These are phyloP conservation scores for Dysdera silvatica DNA, from an alignment of 1,140 invertebrate species.

Conservation along the genomic window DNA sequence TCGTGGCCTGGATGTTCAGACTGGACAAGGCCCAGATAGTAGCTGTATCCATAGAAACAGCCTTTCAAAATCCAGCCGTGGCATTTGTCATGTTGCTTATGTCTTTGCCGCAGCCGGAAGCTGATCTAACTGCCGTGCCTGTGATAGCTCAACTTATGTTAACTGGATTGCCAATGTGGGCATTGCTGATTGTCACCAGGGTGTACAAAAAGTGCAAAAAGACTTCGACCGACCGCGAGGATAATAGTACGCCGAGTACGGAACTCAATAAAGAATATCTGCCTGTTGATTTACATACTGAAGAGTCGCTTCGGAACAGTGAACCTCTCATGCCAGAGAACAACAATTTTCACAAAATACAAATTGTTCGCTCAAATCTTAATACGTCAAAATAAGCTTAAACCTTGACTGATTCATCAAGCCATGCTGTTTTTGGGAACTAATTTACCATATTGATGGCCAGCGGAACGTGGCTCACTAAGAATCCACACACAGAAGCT, in stretches of 20 bases:
- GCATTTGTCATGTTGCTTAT: slow-evolving; percentile 46
- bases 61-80: slow-evolving; percentile 48
- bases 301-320: not conserved
- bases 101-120: slow-evolving; percentile 46
- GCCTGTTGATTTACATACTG: not conserved
- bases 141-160: slow-evolving; percentile 39
- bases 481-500: too few relatives aligned
- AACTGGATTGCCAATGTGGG: slow-evolving; percentile 35
- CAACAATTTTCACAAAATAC: not conserved
- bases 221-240: too few relatives aligned
- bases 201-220: not conserved
- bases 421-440: too few relatives aligned
- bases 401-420: too few relatives aligned
- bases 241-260: too few relatives aligned
- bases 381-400: too few relatives aligned
- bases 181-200: slow-evolving; percentile 13
- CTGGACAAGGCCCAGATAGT: slow-evolving; percentile 39
- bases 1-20: slow-evolving; percentile 25
- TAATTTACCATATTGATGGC: too few relatives aligned
- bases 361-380: too few relatives aligned
- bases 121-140: slow-evolving; percentile 44
- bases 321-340: not conserved
- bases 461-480: too few relatives aligned
- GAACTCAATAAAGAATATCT: too few relatives aligned
- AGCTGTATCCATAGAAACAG: slow-evolving; percentile 50